Base-by-base conservation (phyloP, 2,797 vertebrate genomes). In the Sebastes flavidus region DNA sequence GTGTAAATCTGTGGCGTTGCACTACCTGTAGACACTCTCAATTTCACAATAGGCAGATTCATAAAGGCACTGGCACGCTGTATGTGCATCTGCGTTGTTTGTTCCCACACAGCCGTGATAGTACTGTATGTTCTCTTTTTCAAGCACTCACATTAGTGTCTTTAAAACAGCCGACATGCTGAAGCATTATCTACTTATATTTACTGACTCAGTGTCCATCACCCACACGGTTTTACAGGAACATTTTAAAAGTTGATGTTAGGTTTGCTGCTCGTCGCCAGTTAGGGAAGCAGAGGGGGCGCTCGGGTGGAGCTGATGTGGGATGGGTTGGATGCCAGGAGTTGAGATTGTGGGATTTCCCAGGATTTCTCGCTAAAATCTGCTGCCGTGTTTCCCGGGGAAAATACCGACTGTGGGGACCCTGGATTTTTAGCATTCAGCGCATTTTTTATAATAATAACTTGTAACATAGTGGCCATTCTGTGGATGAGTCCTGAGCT, bases 291-390 rank as follows among this genome's bases (percentile, higher is more conserved):
- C 68, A 27, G 42, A 27, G 42, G 34, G 61, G 38, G 42, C 60
- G 49, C 56, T 77, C 52, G 82, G 85, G 80, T 88, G 82, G 77
- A 86, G 81, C 46, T 63, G 42, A 58, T 80, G 66, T 80, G 73
- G 82, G 71, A 79, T 32, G 55, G 16, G 56, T 73, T 77, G 16
- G 72, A 73, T 69, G 72, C 72, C 63, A 66, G 22, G 75, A 77
- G 71, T 8, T 76, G 68, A 80, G 67, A 34, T 73, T 8, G 24
- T 60, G 36, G 72, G 65, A 72, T 84, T 86, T 89, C 59, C 62
- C 20, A 6, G 29, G 25, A 80, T 49, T 83, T 80, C 24, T 55
- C 10, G 20, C 18, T 49, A 30, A 75, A 67, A 71, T 61, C 1
- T 22, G 5, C 2, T 24, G 1, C 12, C 11, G 14, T 61, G 14